Evolutionary conservation across 2,797 vertebrate genomes (phyloP), one percentile per base, ranked within the genome.

Genomic region (Tapirus indicus): DNA sequence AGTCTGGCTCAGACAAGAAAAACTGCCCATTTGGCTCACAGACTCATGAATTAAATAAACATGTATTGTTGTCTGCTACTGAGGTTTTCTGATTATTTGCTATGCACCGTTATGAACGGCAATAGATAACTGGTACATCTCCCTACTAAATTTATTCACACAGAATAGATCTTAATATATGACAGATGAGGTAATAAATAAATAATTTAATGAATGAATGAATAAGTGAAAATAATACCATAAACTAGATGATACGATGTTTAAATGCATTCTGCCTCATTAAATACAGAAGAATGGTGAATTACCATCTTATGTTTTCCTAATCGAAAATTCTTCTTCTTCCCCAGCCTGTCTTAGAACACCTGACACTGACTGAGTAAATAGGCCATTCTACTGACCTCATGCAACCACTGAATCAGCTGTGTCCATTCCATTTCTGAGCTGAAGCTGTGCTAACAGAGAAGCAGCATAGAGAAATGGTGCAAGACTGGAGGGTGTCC

Each of bases 31-130:
- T 49, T 85, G 71, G 75, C 27, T 44, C 20, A 75, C 5, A 92
- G 32, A 64, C 18, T 94, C 58, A 21, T 44, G 62, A 89, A 83
- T 66, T 82, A 80, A 93, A 92, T 47, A 62, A 91, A 71, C 56
- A 17, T 74, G 56, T 86, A 71, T 58, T 84, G 9, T 44, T 60
- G 16, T 69, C 16, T 47, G 11, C n/a, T 66, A 58, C 27, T 79
- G 35, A 93, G 56, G 29, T 58, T 75, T 92, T 77, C 58, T 35
- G 7, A 12, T 52, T 72, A 41, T 69, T 89, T 84, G 18, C 49
- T 25, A 69, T 11, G 25, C 12, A 86, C 32, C 32, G 58, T 85
- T 68, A 64, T 49, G 49, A 66, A 66, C 14, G n/a, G 17, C 56
- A 78, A 89, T 5, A 74, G 14, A 38, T 32, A 88, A 64, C 1